Conservation (phyloP, 2,888 invertebrate species). For the Opisthograptis luteolata region DNA sequence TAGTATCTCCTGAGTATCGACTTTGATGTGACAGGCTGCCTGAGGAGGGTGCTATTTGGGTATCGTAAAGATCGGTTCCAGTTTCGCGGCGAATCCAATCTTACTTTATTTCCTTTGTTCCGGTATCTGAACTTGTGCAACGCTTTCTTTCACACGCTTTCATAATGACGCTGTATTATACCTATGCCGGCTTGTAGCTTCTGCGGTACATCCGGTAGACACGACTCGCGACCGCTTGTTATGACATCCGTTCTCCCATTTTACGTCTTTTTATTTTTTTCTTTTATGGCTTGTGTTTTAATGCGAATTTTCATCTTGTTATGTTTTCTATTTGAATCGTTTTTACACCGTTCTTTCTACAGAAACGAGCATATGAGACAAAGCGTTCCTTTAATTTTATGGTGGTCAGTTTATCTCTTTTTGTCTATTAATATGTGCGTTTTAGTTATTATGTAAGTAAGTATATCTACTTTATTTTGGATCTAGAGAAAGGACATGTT, state of each 20-base stretch:
- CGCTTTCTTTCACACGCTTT: slow-evolving; percentile 9
- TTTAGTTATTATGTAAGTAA: no score
- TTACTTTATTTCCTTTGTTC: slow-evolving; percentile 55
- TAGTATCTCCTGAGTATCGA: slow-evolving; percentile 48
- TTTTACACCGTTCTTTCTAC: no score
- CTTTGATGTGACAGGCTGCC: slow-evolving; percentile 56
- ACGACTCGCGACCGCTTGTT: slow-evolving; percentile 44
- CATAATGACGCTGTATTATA: slow-evolving; percentile 44
- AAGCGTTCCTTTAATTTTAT: no score
- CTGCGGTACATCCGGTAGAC: slow-evolving; percentile 56
- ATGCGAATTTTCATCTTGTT: slow-evolving; percentile 7
- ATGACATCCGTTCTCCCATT: slow-evolving; percentile 62
- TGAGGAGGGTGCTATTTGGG: slow-evolving; percentile 59
- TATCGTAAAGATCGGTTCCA: slow-evolving; percentile 51
- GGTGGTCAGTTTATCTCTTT: no score
- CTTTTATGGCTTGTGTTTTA: neutral
- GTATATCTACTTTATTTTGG: no score
- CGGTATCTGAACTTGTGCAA: slow-evolving; percentile 34
- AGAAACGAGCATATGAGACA: no score
- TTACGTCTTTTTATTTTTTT: slow-evolving; percentile 45
- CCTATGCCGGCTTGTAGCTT: slow-evolving; percentile 51
- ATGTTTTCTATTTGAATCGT: neutral
- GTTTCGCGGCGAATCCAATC: slow-evolving; percentile 50
- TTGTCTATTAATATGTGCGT: no score
- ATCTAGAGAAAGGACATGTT: no score